Conservation (phyloP, 2,113 vertebrate genomes). For the Sakesphorus luctuosus region DNA sequence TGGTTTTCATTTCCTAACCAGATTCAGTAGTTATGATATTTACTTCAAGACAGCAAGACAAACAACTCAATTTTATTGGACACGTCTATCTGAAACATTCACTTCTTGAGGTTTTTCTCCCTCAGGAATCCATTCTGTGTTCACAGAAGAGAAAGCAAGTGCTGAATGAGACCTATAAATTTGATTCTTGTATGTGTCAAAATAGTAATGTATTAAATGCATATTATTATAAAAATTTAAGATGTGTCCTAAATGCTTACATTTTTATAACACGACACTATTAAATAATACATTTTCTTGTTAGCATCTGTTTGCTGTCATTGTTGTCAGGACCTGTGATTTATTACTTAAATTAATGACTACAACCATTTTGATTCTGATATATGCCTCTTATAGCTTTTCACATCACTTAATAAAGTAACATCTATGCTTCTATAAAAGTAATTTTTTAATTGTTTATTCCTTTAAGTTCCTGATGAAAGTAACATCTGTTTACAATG, state of each 20-base stretch:
- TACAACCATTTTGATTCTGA: slow-evolving; percentile 77
- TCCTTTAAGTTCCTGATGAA: slow-evolving; percentile 65
- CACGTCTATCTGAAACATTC: slow-evolving; percentile 62
- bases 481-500: slow-evolving; percentile 25
- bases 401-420: slow-evolving; percentile 77
- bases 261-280: slow-evolving; percentile 79
- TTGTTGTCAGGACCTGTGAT: slow-evolving; percentile 77
- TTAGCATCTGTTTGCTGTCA: slow-evolving; percentile 84
- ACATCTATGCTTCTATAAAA: slow-evolving; percentile 57
- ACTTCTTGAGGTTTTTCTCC: slow-evolving; percentile 46
- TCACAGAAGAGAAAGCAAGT: slow-evolving; percentile 72
- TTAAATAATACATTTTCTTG: slow-evolving; percentile 82
- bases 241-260: slow-evolving; percentile 75
- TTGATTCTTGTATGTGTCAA: slow-evolving; percentile 76
- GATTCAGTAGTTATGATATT: slow-evolving; percentile 53
- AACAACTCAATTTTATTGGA: slow-evolving; percentile 62
- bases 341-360: slow-evolving; percentile 82
- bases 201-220: slow-evolving; percentile 78
- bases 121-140: slow-evolving; percentile 56
- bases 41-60: slow-evolving; percentile 63
- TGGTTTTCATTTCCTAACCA: slow-evolving; percentile 25
- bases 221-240: slow-evolving; percentile 83
- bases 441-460: slow-evolving; percentile 75
- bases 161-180: slow-evolving; percentile 73
- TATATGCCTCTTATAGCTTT: slow-evolving; percentile 75